Evolutionary conservation across 2,113 vertebrate species (phyloP), one percentile per base, ranked within the genome.

Genomic region (Gymnorhina tibicen): DNA sequence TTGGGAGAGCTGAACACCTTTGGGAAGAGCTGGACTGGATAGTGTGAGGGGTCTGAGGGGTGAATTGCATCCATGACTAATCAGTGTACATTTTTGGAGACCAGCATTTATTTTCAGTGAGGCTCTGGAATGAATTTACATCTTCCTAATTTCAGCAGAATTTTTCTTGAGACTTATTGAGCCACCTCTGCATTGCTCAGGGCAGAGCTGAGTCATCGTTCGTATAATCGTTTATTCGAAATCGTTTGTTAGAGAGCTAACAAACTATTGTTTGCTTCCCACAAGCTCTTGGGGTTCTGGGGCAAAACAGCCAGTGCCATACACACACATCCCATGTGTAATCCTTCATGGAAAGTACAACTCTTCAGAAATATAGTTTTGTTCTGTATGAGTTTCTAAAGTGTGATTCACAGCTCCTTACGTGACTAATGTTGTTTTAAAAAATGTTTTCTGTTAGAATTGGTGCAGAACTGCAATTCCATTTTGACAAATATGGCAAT

Each of bases 381-480:
- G 88, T 85, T 91, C 84, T 94, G 53, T 60, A 72, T 55, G 76
- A 72, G 47, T 66, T 95, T 78, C 66, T 63, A 9, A 90, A 75
- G 78, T 56, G 66, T 95, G 83, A 92, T 97, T 93, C 94, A 93
- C 67, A 88, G 76, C 89, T 94, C 72, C 92, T 96, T 96, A 83
- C 42, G 33, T 87, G 79, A 92, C 68, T 97, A 89, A 79, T 89
- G 75, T 69, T 70, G 67, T 92, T 93, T 85, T 92, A 47, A 87
- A 97, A 94, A 94, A 32, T 83, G 84, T 87, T 97, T 97, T 89
- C 81, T 96, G 87, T 97, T 85, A 94, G 85, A 87, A 93, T 44
- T 82, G 83, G 32, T 97, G 81, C 86, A 87, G 60, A 94, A 63
- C 68, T 92, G 62, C 63, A 97, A 22, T 93, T 97, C 93, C 67